These are phyloP conservation scores for Lucilia cuprina DNA, from an alignment of 1,140 invertebrate genomes.

Conservation along the genomic window DNA sequence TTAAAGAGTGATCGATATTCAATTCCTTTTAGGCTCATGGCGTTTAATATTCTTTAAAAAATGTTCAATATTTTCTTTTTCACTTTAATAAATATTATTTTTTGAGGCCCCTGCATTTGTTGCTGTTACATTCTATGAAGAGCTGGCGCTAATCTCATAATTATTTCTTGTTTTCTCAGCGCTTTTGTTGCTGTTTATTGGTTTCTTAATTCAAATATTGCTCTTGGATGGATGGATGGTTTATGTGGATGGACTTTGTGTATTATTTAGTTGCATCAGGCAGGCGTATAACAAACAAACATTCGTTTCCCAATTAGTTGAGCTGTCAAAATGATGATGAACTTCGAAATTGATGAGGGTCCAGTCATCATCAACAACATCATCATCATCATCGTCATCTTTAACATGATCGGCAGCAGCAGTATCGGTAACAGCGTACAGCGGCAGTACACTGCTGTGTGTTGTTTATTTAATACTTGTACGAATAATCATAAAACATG, in stretches of 20 bases:
- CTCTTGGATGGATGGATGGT: background rate
- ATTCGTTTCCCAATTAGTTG: slow-evolving; percentile 61
- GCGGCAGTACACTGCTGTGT: background rate
- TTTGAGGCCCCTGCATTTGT: background rate
- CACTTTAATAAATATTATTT: background rate
- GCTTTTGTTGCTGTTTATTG: background rate
- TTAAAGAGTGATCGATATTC: background rate
- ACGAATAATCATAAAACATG: background rate
- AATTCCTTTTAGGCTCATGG: background rate
- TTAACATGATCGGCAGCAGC: background rate
- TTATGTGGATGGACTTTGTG: background rate
- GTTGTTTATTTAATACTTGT: background rate
- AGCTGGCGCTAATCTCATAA: slow-evolving; percentile 60
- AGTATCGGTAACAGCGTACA: background rate
- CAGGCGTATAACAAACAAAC: slow-evolving; percentile 31
- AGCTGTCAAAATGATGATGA: slow-evolving; percentile 62
- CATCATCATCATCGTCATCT: background rate
- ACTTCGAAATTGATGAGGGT: slow-evolving; percentile 62
- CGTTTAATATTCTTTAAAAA: background rate
- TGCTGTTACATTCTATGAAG: slow-evolving; percentile 10
- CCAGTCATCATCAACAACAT: slow-evolving; percentile 18
- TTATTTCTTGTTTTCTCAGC: slow-evolving; percentile 43
- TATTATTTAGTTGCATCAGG: background rate
- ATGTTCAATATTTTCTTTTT: background rate
- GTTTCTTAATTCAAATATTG: slow-evolving; percentile 4